A percentile compares a stretch with the other conserved stretches of the same genome.
Conservation (phyloP, 2,888 invertebrate genomes). For the Rhaphigaster nebulosa region DNA sequence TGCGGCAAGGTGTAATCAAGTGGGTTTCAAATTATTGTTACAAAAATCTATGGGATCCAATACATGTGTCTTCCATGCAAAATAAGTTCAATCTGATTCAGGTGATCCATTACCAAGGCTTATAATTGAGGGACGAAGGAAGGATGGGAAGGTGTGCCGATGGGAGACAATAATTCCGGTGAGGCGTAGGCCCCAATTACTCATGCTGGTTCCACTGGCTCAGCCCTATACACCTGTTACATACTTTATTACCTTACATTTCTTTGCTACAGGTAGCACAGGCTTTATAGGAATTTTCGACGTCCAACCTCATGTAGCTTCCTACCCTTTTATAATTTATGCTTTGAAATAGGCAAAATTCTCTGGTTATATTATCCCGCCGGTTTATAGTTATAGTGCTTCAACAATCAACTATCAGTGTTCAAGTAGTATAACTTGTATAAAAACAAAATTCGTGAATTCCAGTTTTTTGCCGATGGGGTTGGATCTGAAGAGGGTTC, state of each 20-base stretch:
- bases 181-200: background rate
- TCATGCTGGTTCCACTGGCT: background rate
- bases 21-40: too few relatives aligned
- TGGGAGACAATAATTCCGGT: background rate
- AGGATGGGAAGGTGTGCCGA: background rate
- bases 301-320: background rate
- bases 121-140: background rate
- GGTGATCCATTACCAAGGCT: background rate
- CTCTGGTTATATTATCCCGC: background rate
- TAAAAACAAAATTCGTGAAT: too few relatives aligned
- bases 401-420: background rate
- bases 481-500: too few relatives aligned
- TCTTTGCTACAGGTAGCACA: background rate
- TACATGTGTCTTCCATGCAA: background rate
- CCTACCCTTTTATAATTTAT: background rate
- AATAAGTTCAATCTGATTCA: background rate
- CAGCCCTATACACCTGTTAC: slow-evolving; percentile 2
- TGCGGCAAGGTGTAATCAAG: too few relatives aligned
- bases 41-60: too few relatives aligned
- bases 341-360: background rate
- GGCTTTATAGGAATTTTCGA: background rate
- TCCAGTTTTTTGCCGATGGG: too few relatives aligned
- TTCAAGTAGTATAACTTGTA: background rate
- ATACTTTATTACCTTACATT: slow-evolving; percentile 1
- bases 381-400: background rate